Conservation (phyloP, 2,888 invertebrate genomes). For the Dryococelus australis region DNA sequence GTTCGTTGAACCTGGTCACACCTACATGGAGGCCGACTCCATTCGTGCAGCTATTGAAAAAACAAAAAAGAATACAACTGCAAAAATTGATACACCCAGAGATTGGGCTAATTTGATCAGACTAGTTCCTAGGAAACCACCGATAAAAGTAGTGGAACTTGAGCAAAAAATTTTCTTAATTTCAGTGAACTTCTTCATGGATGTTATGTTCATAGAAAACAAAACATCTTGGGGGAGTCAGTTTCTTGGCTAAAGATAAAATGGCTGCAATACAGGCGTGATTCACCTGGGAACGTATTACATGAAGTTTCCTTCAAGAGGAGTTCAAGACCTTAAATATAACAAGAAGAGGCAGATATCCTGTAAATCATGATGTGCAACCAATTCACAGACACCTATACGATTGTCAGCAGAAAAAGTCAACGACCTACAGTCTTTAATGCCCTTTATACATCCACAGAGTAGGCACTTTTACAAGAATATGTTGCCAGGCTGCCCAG, state of each 20-base stretch:
- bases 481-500: background rate
- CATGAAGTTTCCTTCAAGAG: background rate
- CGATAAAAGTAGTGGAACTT: background rate
- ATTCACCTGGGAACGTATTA: background rate
- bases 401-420: background rate
- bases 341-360: background rate
- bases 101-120: too few species aligned
- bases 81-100: too few species aligned
- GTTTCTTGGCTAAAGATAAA: background rate
- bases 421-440: background rate
- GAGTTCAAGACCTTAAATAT: background rate
- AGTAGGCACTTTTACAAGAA: background rate
- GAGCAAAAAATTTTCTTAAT: background rate
- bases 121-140: too few species aligned
- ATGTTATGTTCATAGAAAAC: background rate
- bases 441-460: background rate
- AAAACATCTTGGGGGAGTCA: background rate
- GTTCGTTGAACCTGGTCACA: constrained; percentile 10
- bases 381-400: background rate
- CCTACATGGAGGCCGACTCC: constrained; percentile 24
- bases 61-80: background rate
- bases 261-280: background rate
- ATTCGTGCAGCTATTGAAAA: constrained; percentile 16
- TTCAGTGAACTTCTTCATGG: background rate
- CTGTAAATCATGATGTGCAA: background rate